Conservation (phyloP, 2,797 vertebrate genomes). For the Australoheros facetus region DNA sequence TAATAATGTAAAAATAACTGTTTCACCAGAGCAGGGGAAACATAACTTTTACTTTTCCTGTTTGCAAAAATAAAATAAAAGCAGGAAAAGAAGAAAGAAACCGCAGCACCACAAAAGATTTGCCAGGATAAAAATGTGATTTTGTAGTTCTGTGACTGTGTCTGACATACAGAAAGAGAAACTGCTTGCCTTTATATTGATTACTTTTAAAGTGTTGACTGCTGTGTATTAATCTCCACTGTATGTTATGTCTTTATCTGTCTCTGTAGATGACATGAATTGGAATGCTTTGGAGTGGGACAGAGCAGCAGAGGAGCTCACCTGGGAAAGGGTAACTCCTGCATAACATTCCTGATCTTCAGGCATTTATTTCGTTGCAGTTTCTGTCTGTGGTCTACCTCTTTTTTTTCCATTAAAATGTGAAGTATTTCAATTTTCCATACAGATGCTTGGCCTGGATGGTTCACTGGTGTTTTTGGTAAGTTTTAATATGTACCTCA, state of each 20-base stretch:
- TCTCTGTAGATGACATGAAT: conserved; percentile 94
- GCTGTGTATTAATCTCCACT: neutral
- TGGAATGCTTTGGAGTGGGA: conserved; percentile 99
- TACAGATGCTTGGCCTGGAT: conserved; percentile 97
- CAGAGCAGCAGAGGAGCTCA: conserved; percentile 97
- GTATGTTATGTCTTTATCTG: neutral
- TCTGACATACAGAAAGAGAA: neutral
- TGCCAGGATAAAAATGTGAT: neutral
- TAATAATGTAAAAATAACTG: conserved; percentile 22
- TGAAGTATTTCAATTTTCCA: conserved; percentile 18
- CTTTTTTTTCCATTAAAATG: neutral
- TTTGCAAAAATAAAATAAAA: neutral
- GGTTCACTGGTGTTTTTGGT: conserved; percentile 98
- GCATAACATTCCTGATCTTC: neutral
- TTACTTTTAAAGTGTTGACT: neutral
- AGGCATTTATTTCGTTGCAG: neutral
- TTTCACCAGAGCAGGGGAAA: neutral
- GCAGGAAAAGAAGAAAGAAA: neutral
- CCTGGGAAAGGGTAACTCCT: conserved; percentile 93
- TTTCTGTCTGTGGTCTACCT: neutral
- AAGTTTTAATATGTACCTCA: conserved; percentile 56
- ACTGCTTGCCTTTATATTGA: neutral
- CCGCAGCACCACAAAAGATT: neutral
- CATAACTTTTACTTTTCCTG: neutral
- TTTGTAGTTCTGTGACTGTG: neutral